These are phyloP conservation scores for Sinonovacula constricta DNA, from an alignment of 1,140 invertebrate species.

Conservation along the genomic window DNA sequence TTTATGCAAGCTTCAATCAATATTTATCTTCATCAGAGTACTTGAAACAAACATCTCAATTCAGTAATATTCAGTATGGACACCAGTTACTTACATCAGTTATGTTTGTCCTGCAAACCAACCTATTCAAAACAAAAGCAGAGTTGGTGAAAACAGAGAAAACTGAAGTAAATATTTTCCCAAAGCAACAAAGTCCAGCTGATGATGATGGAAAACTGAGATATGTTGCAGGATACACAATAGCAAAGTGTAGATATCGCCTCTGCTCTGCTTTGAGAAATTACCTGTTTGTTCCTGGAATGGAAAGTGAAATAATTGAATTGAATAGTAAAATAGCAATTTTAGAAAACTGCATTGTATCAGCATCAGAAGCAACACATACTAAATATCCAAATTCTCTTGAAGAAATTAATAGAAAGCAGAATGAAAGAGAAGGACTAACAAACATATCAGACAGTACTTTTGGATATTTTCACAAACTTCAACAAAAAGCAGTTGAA, in stretches of 20 bases:
- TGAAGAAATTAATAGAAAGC: conserved; percentile 7
- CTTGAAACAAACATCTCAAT: too few relatives aligned
- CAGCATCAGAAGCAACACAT: neutral
- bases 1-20: too few relatives aligned
- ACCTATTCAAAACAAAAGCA: neutral
- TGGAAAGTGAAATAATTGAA: conserved; percentile 6
- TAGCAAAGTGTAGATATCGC: conserved; percentile 13
- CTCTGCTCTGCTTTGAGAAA: neutral
- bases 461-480: conserved; percentile 1
- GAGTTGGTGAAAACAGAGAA: neutral
- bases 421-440: conserved; percentile 20
- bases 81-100: too few relatives aligned
- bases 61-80: too few relatives aligned
- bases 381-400: neutral
- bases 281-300: conserved; percentile 21
- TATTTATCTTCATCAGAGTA: too few relatives aligned
- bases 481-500: neutral
- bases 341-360: neutral
- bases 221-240: conserved; percentile 11
- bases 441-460: conserved; percentile 11
- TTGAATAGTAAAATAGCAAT: neutral
- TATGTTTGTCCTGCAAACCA: neutral
- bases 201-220: neutral
- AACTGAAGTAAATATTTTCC: neutral
- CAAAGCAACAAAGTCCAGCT: neutral